phyloP scores from a whole-genome alignment of 2,113 vertebrate species.

The Procavia capensis region DNA sequence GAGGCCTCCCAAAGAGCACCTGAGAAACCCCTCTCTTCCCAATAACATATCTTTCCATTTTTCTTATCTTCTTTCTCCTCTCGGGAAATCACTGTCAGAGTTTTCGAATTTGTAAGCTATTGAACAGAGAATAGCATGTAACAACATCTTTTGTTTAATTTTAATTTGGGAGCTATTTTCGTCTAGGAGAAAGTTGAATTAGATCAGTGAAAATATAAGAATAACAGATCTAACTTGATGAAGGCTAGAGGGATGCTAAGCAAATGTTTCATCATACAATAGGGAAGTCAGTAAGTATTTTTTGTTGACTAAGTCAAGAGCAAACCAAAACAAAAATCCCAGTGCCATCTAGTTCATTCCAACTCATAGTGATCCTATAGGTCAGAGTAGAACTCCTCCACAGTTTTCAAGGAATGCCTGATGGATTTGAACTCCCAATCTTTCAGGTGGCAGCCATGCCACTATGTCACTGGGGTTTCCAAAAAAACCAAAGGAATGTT shows the following conservation, averaged over 20 bases:
- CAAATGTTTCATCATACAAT: neutral
- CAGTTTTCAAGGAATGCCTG: no score
- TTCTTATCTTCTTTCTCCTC: neutral
- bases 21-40: neutral
- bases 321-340: no score
- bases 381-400: no score
- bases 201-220: neutral
- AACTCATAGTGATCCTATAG: no score
- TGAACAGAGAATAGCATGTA: neutral
- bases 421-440: no score
- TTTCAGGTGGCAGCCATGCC: no score
- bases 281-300: neutral
- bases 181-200: neutral
- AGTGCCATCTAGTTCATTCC: no score
- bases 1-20: neutral
- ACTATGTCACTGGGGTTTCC: no score
- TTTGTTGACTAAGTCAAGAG: constrained; percentile 40
- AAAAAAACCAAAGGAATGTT: no score
- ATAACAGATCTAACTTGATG: neutral
- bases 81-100: neutral
- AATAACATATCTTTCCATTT: neutral
- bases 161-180: neutral
- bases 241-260: neutral
- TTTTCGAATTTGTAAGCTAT: neutral
- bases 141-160: neutral